Percentiles rank a stretch among this genome's conserved stretches.
Evolutionary conservation across 2,888 invertebrate species (phyloP).

Genomic region (Chorisops tibialis): DNA sequence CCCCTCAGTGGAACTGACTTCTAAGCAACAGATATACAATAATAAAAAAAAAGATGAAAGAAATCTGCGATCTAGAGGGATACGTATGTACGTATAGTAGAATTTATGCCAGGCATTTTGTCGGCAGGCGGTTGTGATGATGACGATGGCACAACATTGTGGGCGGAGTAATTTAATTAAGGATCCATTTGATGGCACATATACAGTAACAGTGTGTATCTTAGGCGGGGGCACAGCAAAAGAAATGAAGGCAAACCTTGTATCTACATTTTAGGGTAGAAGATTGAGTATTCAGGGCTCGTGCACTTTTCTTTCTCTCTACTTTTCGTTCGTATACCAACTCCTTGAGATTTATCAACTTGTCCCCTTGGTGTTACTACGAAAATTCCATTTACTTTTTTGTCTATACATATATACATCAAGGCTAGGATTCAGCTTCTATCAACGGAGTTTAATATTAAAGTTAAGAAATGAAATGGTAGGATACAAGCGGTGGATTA

Average conservation of each 20-base stretch:
- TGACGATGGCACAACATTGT: slow-evolving; percentile 37
- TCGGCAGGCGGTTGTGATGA: slow-evolving; percentile 37
- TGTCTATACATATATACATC: slow-evolving; percentile 27
- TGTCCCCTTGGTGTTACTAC: slow-evolving; percentile 21
- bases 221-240: slow-evolving; percentile 5
- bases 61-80: slow-evolving; percentile 28
- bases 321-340: not conserved
- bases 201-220: slow-evolving; percentile 14
- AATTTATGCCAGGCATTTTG: not conserved
- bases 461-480: not conserved
- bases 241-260: slow-evolving; percentile 9
- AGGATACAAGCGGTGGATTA: slow-evolving; percentile 1
- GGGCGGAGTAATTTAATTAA: slow-evolving; percentile 54
- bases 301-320: slow-evolving; percentile 6
- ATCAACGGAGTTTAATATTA: not conserved
- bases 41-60: slow-evolving; percentile 30
- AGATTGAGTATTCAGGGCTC: slow-evolving; percentile 29
- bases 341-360: slow-evolving; percentile 28
- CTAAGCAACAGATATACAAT: not conserved
- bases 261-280: not conserved
- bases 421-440: not conserved
- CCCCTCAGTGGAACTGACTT: not conserved
- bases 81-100: slow-evolving; percentile 25
- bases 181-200: slow-evolving; percentile 53
- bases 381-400: slow-evolving; percentile 30